Conservation (phyloP, 2,113 vertebrate species). For the Mormyrus lacerda region DNA sequence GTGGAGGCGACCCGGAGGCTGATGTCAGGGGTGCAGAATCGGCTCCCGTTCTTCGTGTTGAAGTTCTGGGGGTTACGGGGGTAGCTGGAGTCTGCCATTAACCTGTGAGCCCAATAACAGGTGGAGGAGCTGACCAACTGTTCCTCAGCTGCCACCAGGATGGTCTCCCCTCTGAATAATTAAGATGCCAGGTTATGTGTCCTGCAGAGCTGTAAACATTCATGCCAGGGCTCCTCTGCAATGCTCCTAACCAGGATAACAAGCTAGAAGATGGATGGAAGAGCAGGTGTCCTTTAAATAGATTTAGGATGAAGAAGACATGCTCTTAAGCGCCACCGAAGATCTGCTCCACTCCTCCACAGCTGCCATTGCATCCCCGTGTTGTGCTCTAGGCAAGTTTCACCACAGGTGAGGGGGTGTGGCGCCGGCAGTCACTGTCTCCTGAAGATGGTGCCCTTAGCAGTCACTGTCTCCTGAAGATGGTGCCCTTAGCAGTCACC, state of each 20-base stretch:
- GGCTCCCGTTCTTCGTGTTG: neutral
- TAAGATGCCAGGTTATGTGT: neutral
- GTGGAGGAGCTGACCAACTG: slow-evolving; percentile 1
- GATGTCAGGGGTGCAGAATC: neutral
- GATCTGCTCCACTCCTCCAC: neutral
- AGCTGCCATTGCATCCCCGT: neutral
- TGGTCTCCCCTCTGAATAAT: neutral
- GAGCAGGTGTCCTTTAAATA: neutral
- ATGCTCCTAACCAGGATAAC: neutral
- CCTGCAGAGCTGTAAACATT: neutral
- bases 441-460: neutral
- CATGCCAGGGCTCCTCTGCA: neutral
- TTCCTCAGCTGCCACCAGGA: neutral
- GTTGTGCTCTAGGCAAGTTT: neutral
- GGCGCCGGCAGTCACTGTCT: neutral
- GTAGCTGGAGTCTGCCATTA: slow-evolving; percentile 13
- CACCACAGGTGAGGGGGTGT: neutral
- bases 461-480: neutral
- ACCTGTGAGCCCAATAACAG: neutral
- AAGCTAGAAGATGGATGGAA: neutral
- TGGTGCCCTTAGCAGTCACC: neutral
- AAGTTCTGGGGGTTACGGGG: neutral
- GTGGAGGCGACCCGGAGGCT: neutral
- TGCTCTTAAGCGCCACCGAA: neutral
- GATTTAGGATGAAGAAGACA: neutral